Base-by-base conservation (phyloP, 1,140 invertebrate species). In the Manduca sexta region DNA sequence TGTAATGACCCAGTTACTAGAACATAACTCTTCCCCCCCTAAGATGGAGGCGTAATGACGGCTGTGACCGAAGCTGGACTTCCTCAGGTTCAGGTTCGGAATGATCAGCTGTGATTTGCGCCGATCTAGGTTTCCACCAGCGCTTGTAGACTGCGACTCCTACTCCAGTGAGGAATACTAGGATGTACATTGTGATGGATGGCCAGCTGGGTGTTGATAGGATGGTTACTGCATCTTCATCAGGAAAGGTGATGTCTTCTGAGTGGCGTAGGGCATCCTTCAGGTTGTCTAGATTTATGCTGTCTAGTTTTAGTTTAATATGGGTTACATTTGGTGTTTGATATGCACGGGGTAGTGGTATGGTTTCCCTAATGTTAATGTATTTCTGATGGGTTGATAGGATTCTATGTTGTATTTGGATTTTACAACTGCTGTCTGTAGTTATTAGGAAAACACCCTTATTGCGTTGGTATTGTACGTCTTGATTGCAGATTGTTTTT, bases 391-490 rank as follows among this genome's bases (percentile, higher is more conserved):
- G 48, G 2, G 48, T 50, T 43, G 7, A n/a, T 3, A 43, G 41
- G 14, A 12, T 38, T 51, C 13, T 40, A 8, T 26, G 34, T 16
- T 12, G 4, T 10, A 45, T 39, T 31, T 49, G 39, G 5, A 42
- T 15, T 18, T 37, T 33, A 6, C 39, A 43, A 7, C 30, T 26
- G 7, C 26, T 42, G 26, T 49, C 31, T 26, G 14, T 21, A 12
- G 39, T 49, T 21, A 42, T 35, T 35, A 49, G 40, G 30, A 15
- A n/a, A n/a, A n/a, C n/a, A n/a, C n/a, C n/a, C n/a, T n/a, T n/a
- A n/a, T n/a, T 26, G 2, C 46, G 14, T 39, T 53, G 38, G 17
- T 58, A 63, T 41, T 58, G 33, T 12, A 57, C 38, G 3, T 62
- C 42, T 5, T 51, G 26, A 1, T 29, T 30, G 15, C 51, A 62